Evolutionary conservation across 2,888 invertebrate species (phyloP), one percentile per base, ranked within the genome.

Genomic region (Pomacea canaliculata): DNA sequence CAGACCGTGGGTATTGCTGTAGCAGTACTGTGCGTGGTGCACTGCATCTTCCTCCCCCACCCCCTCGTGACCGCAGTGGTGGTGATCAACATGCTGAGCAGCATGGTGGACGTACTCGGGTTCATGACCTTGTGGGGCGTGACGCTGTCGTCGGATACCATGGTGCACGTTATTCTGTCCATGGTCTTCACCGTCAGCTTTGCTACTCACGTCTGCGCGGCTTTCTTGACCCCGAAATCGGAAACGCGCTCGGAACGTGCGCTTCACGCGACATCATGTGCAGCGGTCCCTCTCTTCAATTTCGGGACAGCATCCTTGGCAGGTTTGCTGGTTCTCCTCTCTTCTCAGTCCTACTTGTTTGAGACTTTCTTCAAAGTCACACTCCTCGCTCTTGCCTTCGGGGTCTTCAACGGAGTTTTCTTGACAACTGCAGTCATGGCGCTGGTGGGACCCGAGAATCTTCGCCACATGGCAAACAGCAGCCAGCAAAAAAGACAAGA

Each of bases 111-210:
- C 16, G 78, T 87, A 27, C 79, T 87, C 69, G 89, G 88, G 9
- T 86, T 85, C 74, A 82, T 87, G 84, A 67, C 82, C 60, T 78
- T 83, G 70, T 85, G 85, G 84, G 83, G 78, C 67, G 76, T 88
- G 9, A 83, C 82, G 1, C 77, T 88, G 19, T 86, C 86, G 75
- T 84, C 85, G n/a, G 81, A 88, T 18, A 88, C 87, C 37, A 86
- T 87, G 83, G 85, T 87, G 12, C 86, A 87, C 74, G 72, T 88
- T 8, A 83, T 89, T 27, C 85, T 89, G 82, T 85, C 84, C 59
- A 83, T 87, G 7, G 89, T 87, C 0, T 87, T 88, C 79, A 85
- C 87, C 46, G 85, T 88, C 10, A 86, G 87, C 65, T 86, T 84
- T 73, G 82, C 83, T 18, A 84, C 82, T 4, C 85, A 85, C 70